Percentiles rank a stretch among this genome's conserved stretches.
Conservation (phyloP, 1,140 invertebrate species). For the Pollicipes pollicipes region DNA sequence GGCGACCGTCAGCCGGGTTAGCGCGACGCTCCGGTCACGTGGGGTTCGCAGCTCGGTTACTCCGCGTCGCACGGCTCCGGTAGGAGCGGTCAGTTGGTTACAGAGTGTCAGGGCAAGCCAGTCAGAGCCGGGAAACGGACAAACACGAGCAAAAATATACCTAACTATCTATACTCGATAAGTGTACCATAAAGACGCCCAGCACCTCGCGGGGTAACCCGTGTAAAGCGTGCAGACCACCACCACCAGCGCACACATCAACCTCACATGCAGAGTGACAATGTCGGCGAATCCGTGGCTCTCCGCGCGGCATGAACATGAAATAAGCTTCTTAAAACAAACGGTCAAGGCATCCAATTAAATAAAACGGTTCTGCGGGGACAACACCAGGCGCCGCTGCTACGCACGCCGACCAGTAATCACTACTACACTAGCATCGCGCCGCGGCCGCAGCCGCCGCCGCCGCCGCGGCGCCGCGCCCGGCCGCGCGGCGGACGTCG, state of each 20-base stretch:
- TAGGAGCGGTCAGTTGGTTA: too few species aligned
- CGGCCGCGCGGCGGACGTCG: too few species aligned
- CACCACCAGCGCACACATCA: not conserved
- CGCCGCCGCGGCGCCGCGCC: too few species aligned
- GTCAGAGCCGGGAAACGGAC: not conserved
- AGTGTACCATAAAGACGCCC: not conserved
- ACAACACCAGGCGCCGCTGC: not conserved
- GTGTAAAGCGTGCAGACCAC: not conserved
- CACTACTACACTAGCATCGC: not conserved
- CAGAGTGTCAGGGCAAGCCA: not conserved
- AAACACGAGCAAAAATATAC: not conserved
- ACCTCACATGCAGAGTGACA: not conserved
- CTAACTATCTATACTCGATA: not conserved
- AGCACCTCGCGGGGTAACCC: not conserved
- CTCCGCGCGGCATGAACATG: not conserved
- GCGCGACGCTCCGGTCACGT: too few species aligned
- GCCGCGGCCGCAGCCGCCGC: too few species aligned
- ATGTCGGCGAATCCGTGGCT: not conserved
- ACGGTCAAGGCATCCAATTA: not conserved
- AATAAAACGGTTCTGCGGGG: not conserved
- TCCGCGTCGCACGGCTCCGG: too few species aligned
- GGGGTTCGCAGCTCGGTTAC: too few species aligned
- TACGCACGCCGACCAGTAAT: not conserved
- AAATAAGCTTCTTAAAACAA: slow-evolving; percentile 1
- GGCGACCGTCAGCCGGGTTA: too few species aligned